Base-by-base conservation (phyloP, 2,797 vertebrate species). In the Hemitrygon akajei region DNA sequence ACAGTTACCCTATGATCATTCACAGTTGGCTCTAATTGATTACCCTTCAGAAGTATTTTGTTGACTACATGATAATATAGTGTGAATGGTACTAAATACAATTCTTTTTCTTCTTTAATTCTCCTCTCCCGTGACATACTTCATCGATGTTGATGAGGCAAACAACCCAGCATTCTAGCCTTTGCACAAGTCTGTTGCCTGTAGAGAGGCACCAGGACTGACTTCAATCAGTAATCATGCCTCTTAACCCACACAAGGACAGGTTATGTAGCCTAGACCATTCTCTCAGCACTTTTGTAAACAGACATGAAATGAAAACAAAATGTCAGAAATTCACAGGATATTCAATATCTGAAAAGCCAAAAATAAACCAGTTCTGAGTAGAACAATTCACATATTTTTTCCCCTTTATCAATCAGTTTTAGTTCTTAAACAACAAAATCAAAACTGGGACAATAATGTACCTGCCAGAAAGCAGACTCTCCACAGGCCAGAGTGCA, bases 401-500 rank as follows among this genome's bases (percentile, higher is more conserved):
- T 66, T 66, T 69, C 9, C 16, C 34, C 34, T 34, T 22, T 89
- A 7, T 20, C 9, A 20, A 34, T 14, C 60, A 34, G 9, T 56
- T 37, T 89, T 63, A 18, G 0, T 2, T 89, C 84, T 66, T 22
- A 9, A 89, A 20, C 86, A 37, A 22, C 66, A 69, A 89, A 69
- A 20, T n/a, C 5, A 7, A 16, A 14, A 56, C 16, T 37, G 25
- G 76, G 11, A 47, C 73, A 76, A 47, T 22, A 30, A 22, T 37
- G 91, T 96, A 99, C 98, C 98, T 95, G 98, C 97, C 86, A 99
- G 95, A 94, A 99, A 99, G 96, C 99, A 99, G 95, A 99, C 98
- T 81, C 98, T 97, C 99, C 99, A 99, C 89, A 99, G 98, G 77
- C 98, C 99, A 0, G 98, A 99, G 96, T 99, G 99, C 94, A 99